Conservation (phyloP, 2,797 vertebrate species). For the Acipenser ruthenus region DNA sequence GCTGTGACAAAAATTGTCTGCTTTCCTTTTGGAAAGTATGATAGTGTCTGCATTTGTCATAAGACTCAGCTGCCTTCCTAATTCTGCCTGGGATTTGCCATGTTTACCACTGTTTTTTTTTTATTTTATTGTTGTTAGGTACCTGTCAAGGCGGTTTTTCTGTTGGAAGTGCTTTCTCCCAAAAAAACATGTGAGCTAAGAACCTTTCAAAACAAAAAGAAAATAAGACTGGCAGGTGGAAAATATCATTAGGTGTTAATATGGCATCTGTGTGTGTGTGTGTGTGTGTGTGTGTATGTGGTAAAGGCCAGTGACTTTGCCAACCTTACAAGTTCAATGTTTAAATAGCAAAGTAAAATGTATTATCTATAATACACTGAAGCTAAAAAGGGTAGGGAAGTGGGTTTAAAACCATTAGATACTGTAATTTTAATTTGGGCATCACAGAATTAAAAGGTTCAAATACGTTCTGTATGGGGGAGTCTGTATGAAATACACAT, state of each 20-base stretch:
- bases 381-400: too few species aligned
- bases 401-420: too few species aligned
- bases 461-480: too few species aligned
- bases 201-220: slow-evolving; percentile 41
- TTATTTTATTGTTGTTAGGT: slow-evolving; percentile 55
- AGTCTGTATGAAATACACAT: too few species aligned
- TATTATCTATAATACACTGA: too few species aligned
- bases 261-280: slow-evolving; percentile 17
- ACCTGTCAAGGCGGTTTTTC: slow-evolving; percentile 53
- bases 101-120: slow-evolving; percentile 50
- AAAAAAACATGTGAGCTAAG: slow-evolving; percentile 57
- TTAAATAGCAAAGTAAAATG: too few species aligned
- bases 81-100: slow-evolving; percentile 36
- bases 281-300: slow-evolving; percentile 7
- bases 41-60: slow-evolving; percentile 43
- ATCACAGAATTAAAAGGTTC: too few species aligned
- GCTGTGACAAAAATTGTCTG: slow-evolving; percentile 13
- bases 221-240: slow-evolving; percentile 31
- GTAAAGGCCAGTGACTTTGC: neutral
- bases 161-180: too few species aligned
- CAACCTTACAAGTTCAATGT: neutral
- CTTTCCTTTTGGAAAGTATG: slow-evolving; percentile 56
- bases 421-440: too few species aligned
- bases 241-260: slow-evolving; percentile 34
- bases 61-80: slow-evolving; percentile 39